These are phyloP conservation scores for Otus scops DNA, from an alignment of 2,797 vertebrate genomes.

Conservation along the genomic window DNA sequence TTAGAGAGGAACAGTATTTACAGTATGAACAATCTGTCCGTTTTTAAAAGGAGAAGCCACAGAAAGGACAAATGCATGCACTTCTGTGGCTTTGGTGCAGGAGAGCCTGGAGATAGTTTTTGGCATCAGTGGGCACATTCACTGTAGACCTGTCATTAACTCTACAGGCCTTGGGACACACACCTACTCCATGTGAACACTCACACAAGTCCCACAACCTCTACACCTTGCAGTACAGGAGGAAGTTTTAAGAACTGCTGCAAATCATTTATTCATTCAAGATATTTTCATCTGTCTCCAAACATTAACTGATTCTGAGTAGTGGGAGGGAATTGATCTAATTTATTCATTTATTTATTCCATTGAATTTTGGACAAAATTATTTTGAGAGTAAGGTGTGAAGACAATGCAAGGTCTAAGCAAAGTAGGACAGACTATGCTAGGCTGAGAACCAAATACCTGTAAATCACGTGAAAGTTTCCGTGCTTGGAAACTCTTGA, in stretches of 20 bases:
- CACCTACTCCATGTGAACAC: accelerated
- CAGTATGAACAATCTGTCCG: neutral
- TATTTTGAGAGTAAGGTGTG: neutral
- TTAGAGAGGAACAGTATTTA: neutral
- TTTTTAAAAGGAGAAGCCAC: neutral
- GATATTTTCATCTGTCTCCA: neutral
- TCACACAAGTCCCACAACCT: neutral
- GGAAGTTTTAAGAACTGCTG: neutral
- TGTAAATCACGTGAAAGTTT: neutral
- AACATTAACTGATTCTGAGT: neutral
- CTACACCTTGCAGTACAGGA: neutral
- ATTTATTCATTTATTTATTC: neutral
- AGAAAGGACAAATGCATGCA: neutral
- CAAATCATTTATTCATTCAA: neutral
- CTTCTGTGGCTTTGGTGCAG: neutral
- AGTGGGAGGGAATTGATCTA: neutral
- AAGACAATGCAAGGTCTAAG: neutral
- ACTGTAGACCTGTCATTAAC: neutral
- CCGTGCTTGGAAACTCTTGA: neutral
- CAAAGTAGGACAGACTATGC: neutral
- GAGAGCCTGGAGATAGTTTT: neutral
- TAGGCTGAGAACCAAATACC: neutral
- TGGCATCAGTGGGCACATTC: neutral
- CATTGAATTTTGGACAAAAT: neutral
- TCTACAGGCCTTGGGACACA: neutral